Evolutionary conservation across 1,140 invertebrate species (phyloP).

Genomic region (Papilio polyxenes): DNA sequence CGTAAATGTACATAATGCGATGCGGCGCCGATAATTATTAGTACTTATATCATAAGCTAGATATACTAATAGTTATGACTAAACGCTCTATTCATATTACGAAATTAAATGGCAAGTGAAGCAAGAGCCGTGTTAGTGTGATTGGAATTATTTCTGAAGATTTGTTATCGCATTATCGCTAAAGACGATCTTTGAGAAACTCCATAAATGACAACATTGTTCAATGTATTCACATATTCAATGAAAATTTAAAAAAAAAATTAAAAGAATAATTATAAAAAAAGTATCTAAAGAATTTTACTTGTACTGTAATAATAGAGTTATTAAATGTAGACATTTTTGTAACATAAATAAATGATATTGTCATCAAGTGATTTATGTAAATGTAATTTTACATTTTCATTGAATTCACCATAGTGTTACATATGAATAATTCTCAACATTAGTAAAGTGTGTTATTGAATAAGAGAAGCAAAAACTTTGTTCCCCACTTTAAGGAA

Average conservation of each 20-base stretch:
- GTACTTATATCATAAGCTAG: slow-evolving; percentile 24
- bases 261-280: not conserved
- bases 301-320: no score
- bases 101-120: slow-evolving; percentile 15
- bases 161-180: not conserved
- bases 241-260: no score
- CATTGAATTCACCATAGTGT: no score
- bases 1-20: slow-evolving; percentile 30
- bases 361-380: no score
- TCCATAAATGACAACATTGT: not conserved
- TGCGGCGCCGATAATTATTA: slow-evolving; percentile 36
- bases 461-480: no score
- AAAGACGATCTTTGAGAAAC: not conserved
- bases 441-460: no score
- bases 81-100: not conserved
- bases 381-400: no score
- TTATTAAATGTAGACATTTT: no score
- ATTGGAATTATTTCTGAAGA: not conserved
- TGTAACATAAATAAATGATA: no score
- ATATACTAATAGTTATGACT: slow-evolving; percentile 18
- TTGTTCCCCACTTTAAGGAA: no score
- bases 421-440: no score
- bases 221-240: not conserved
- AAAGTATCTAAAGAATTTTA: no score
- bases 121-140: not conserved